Evolutionary conservation across 2,888 invertebrate genomes (phyloP).

Genomic region (Drosophila suboccidentalis): DNA sequence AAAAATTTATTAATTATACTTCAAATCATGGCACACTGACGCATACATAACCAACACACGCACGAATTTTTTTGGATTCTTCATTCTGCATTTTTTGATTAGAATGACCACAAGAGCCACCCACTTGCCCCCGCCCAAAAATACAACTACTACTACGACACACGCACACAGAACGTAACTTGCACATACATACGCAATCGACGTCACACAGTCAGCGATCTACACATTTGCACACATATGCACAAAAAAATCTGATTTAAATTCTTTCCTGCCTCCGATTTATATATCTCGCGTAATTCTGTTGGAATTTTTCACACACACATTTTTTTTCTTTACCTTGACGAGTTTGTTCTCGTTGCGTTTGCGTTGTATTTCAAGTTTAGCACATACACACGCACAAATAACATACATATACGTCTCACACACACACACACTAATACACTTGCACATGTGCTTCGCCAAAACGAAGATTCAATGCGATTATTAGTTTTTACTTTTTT

Average conservation of each 20-base stretch:
- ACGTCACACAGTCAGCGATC: slow-evolving; percentile 33
- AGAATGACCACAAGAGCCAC: slow-evolving; percentile 21
- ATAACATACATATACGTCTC: slow-evolving; percentile 13
- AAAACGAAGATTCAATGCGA: slow-evolving; percentile 41
- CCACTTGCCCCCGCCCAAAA: slow-evolving; percentile 54
- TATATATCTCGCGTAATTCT: slow-evolving; percentile 70
- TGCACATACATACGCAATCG: slow-evolving; percentile 46
- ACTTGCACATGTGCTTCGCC: slow-evolving; percentile 52
- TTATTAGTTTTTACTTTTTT: slow-evolving; percentile 21
- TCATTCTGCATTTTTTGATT: slow-evolving; percentile 6
- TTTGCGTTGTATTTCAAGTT: slow-evolving; percentile 73
- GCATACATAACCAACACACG: not conserved
- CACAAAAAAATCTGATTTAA: slow-evolving; percentile 38
- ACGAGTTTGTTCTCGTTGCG: slow-evolving; percentile 66
- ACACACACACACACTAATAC: slow-evolving; percentile 26
- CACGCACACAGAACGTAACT: slow-evolving; percentile 33
- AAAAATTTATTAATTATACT: not conserved
- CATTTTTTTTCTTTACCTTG: slow-evolving; percentile 70
- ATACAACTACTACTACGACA: slow-evolving; percentile 43
- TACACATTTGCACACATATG: slow-evolving; percentile 12
- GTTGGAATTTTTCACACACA: slow-evolving; percentile 72
- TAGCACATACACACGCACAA: slow-evolving; percentile 55
- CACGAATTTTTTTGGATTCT: not conserved
- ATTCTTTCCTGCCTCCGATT: slow-evolving; percentile 47
- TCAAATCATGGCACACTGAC: not conserved